phyloP scores from a whole-genome alignment of 2,113 vertebrate species.

The Fregetta grallaria region DNA sequence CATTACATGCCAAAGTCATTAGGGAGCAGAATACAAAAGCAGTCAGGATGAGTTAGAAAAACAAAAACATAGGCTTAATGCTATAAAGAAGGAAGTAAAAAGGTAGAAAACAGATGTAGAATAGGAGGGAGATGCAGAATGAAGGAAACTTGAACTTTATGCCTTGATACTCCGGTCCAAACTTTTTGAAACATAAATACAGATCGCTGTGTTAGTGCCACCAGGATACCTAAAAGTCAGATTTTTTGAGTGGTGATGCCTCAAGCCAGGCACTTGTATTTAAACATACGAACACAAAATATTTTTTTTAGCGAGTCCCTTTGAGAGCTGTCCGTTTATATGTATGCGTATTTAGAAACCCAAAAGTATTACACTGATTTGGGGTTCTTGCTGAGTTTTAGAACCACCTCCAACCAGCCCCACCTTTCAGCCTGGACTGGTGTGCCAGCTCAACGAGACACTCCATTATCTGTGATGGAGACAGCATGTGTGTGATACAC shows the following conservation, averaged over 20 bases:
- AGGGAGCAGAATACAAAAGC: constrained; percentile 11
- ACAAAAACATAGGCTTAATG: background rate
- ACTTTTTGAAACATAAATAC: background rate
- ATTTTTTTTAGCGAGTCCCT: background rate
- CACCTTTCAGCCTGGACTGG: constrained; percentile 3
- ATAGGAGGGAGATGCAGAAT: background rate
- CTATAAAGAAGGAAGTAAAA: background rate
- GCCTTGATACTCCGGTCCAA: background rate
- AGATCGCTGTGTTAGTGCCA: background rate
- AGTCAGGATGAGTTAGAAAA: constrained; percentile 5
- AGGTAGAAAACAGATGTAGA: background rate
- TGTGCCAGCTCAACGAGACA: constrained; percentile 32
- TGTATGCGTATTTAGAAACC: background rate
- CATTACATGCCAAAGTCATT: background rate
- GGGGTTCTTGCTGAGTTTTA: background rate
- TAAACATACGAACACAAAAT: background rate
- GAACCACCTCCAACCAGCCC: background rate
- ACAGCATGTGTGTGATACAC: background rate
- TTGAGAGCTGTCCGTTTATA: background rate
- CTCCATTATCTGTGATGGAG: constrained; percentile 10
- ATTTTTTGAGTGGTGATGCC: background rate
- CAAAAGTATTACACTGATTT: background rate
- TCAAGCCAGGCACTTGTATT: background rate
- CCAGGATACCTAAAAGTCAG: background rate
- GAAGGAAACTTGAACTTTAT: background rate